Conservation (phyloP, 1,140 invertebrate genomes). For the Pseudomyrmex sp. region DNA sequence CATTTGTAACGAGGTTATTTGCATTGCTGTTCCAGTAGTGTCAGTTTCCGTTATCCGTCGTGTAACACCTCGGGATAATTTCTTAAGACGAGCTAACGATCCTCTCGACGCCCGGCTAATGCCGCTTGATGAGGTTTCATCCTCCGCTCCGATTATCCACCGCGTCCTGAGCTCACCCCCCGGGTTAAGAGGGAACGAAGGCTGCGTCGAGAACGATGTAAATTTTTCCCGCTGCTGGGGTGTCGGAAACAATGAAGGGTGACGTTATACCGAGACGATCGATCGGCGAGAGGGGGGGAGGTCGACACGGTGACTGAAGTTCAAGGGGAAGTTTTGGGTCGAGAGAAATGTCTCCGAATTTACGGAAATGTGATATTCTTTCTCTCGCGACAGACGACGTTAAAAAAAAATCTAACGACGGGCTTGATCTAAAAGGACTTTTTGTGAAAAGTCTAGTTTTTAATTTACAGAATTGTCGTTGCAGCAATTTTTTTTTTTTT, state of each 20-base stretch:
- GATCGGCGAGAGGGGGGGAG: constrained; percentile 49
- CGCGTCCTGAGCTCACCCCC: constrained; percentile 62
- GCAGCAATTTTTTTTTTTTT: neutral
- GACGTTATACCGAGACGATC: constrained; percentile 66
- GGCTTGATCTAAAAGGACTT: constrained; percentile 67
- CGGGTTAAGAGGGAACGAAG: constrained; percentile 22
- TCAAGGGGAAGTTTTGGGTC: constrained; percentile 63
- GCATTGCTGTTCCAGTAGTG: neutral
- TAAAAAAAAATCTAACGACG: constrained; percentile 80
- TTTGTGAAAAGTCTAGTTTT: constrained; percentile 64
- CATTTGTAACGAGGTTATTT: neutral
- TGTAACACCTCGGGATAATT: constrained; percentile 17
- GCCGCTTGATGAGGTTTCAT: constrained; percentile 38
- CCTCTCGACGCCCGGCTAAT: neutral
- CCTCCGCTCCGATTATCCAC: constrained; percentile 59
- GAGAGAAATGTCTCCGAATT: constrained; percentile 63
- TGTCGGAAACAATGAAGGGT: constrained; percentile 81
- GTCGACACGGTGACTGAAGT: constrained; percentile 74
- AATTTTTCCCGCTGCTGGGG: constrained; percentile 77
- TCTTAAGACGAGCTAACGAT: constrained; percentile 24
- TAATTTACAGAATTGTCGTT: constrained; percentile 70
- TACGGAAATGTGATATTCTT: constrained; percentile 82
- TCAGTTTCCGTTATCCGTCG: constrained; percentile 10
- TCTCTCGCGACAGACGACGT: constrained; percentile 72
- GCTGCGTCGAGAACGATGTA: constrained; percentile 75